phyloP scores from a whole-genome alignment of 2,888 invertebrate species.

The Cyrtodaria siliqua region DNA sequence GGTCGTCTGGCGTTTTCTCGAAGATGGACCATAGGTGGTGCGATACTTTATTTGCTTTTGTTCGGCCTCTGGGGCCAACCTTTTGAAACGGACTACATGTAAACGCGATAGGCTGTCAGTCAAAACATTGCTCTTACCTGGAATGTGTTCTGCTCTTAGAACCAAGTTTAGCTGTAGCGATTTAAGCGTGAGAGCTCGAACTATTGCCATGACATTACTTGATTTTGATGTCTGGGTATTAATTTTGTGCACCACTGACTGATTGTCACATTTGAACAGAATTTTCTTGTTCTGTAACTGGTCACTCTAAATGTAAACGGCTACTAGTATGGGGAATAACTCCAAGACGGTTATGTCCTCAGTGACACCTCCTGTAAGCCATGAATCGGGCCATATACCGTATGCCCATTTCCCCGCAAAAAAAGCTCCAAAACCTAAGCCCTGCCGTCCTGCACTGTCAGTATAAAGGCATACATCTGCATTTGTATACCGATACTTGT shows the following conservation, averaged over 20 bases:
- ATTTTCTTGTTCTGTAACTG: slow-evolving; percentile 24
- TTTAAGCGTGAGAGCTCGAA: too few species aligned
- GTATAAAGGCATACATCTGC: slow-evolving; percentile 8
- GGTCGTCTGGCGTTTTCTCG: background rate
- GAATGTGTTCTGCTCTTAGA: slow-evolving; percentile 31
- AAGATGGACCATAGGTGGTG: background rate
- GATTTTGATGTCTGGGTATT: too few species aligned
- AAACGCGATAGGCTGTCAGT: slow-evolving; percentile 2
- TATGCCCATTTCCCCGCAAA: slow-evolving; percentile 7
- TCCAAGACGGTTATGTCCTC: slow-evolving; percentile 24
- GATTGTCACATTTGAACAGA: slow-evolving; percentile 29
- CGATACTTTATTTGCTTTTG: too few species aligned
- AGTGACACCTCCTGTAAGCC: slow-evolving; percentile 3
- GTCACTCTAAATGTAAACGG: slow-evolving; percentile 37
- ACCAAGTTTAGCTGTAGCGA: slow-evolving; percentile 37
- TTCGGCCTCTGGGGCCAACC: too few species aligned
- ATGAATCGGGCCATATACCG: slow-evolving; percentile 9
- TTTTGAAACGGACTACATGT: too few species aligned
- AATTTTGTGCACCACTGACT: slow-evolving; percentile 34
- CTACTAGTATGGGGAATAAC: slow-evolving; percentile 31
- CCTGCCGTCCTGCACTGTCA: too few species aligned
- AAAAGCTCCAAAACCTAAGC: too few species aligned
- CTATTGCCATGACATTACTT: too few species aligned
- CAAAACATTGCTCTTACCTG: too few species aligned
- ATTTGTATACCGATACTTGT: too few species aligned